Evolutionary conservation across 2,113 vertebrate species (phyloP), one percentile per base, ranked within the genome.

Genomic region (Notechis scutatus): DNA sequence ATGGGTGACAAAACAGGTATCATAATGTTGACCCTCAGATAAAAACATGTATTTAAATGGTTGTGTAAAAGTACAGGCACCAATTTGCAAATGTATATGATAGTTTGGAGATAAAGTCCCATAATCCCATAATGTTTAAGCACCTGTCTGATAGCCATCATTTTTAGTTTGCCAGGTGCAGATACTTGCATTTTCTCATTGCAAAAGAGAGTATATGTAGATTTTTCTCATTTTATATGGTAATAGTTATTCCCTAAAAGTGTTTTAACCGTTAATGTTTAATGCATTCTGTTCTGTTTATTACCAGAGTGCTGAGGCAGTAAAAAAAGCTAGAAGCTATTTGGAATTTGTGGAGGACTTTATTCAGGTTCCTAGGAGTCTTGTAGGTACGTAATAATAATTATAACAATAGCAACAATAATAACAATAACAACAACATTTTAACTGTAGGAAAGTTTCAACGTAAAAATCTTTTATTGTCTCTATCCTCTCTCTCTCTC

Each of bases 261-360:
- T 54, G 39, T 59, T 88, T 47, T 18, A 90, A 50, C 39, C 94
- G 34, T 96, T 95, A 95, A 64, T 86, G 94, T 95, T 92, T 94
- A 91, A 92, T 3, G 2, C 86, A 42, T 6, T 94, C 0, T 15
- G 34, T 92, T 95, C 1, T 90, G 93, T 96, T 94, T 39, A 18
- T 95, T 95, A 96, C n/a, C 93, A 98, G 98, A 98, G 97, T 96
- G 98, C 98, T 90, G 98, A 98, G 92, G 98, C 98, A 91, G 98
- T 98, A 61, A 98, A 98, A 96, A 98, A 98, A 91, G 98, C 98
- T 92, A 98, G 98, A 97, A 98, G 97, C 96, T 98, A 97, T 96
- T 97, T 98, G 97, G 98, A 98, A 96, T 98, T 98, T 96, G 98
- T 98, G 94, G 98, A 98, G 87, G 98, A 98, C 96, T 98, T 98